These are phyloP conservation scores for Diabrotica undecimpunctata DNA, from an alignment of 1,140 invertebrate species.

Conservation along the genomic window DNA sequence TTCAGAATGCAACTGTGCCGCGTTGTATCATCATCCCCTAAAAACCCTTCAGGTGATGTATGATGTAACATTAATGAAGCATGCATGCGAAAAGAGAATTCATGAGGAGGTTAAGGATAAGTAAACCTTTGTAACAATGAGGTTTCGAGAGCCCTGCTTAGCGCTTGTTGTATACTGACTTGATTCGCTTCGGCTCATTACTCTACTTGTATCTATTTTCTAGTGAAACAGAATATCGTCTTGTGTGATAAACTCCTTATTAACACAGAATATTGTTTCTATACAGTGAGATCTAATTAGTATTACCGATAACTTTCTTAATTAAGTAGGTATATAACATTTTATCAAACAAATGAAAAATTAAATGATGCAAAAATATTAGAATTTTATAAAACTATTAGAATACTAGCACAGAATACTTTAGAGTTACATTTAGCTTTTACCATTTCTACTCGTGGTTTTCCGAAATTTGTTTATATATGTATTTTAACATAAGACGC, in stretches of 20 bases:
- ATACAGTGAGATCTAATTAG: not conserved
- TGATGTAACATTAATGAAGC: conserved; percentile 1
- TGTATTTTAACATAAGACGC: too few relatives aligned
- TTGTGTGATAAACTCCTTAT: too few relatives aligned
- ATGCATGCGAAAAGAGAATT: not conserved
- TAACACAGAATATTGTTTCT: too few relatives aligned
- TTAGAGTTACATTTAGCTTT: too few relatives aligned
- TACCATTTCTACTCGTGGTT: too few relatives aligned
- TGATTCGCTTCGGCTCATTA: not conserved
- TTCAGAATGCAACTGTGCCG: not conserved
- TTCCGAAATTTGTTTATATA: too few relatives aligned
- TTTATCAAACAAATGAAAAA: not conserved
- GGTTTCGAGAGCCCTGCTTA: not conserved
- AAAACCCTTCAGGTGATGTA: conserved; percentile 2
- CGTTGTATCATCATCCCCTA: not conserved
- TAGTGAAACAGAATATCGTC: not conserved
- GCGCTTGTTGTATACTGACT: not conserved
- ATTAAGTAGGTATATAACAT: not conserved
- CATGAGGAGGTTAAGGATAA: not conserved
- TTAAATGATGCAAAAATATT: not conserved
- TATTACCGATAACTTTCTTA: not conserved
- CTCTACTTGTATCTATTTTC: not conserved
- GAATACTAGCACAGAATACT: too few relatives aligned
- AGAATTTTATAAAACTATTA: not conserved
- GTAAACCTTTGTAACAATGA: not conserved